Base-by-base conservation (phyloP, 2,888 invertebrate genomes). In the Trachelus stipa region DNA sequence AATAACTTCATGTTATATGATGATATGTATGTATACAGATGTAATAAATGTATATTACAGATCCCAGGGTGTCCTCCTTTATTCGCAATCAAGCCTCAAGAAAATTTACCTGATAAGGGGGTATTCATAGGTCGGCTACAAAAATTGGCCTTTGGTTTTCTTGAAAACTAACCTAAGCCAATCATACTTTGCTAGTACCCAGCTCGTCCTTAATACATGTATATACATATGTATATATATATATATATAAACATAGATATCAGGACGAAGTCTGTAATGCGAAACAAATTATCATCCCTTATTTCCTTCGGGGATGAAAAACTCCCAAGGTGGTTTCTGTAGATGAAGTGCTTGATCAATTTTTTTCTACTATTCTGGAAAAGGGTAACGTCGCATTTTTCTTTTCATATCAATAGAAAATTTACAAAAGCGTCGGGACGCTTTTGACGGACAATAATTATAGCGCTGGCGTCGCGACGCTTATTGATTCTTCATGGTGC, bases 401-500 rank as follows among this genome's bases (percentile, higher is more conserved):
- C 6, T 2, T 23, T 56, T 23, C 12, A 4, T 12, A 4, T 37
- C 9, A 0, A 23, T 56, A 6, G 23, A 56, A 56, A 9, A 23
- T 9, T 23, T 23, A 6, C 56, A 9, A 23, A 9, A 56, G 56
- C 23, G 23, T 56, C 40, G 40, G 23, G 23, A 56, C 23, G 40
- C 40, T 56, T 56, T 15, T 56, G 23, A 23, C 1, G 23, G 23
- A 56, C 56, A 23, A 56, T 23, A 56, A 56, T 56, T 56, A 56
- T 56, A 56, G 2, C 4, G 0, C 56, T 56, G 23, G 56, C 56
- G 56, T 56, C 56, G 56, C 23, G 56, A 56, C 56, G 30, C 69
- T 15, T 77, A 81, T 81, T 77, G 79, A 79, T 80, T 79, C 4
- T n/a, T 40, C 76, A 68, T 15, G 76, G 75, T 85, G 79, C 80